Base-by-base conservation (phyloP, 2,888 invertebrate species). In the Teinopalpus imperialis region DNA sequence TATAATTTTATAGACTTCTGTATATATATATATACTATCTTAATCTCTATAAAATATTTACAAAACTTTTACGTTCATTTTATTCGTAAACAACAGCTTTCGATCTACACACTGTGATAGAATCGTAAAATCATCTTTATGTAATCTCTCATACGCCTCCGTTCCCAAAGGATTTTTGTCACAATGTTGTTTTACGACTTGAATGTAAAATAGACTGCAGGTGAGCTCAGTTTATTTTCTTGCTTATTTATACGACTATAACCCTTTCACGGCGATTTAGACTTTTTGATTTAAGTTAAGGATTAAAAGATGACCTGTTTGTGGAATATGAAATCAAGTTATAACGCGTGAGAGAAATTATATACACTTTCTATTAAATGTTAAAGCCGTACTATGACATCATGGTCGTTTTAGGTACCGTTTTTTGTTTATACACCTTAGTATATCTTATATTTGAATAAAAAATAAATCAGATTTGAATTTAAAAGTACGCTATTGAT, bases 121-220 rank as follows among this genome's bases (percentile, higher is more conserved):
- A 79, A 79, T 80, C 80, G 74, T 83, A 81, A 83, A 83, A 79
- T 76, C 66, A 79, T 81, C 78, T 81, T 85, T 82, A 74, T 81
- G 79, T 70, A 73, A 74, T 75, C 74, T 71, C 63, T 61, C 58
- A 55, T 68, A 73, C 64, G 63, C 61, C 59, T 63, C 67, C 63
- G 58, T 66, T 78, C 75, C 75, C 76, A 71, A 73, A 71, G 72
- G 81, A 74, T 67, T 76, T 69, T 69, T 71, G 74, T 74, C 69
- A 81, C 81, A 81, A 74, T 77, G 74, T 81, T 72, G 72, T 72
- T 70, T 81, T 76, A 81, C 69, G 74, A 68, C 44, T 64, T 52
- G 62, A 64, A 69, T 69, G 59, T 69, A 62, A 71, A 71, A 66
- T 66, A 56, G 46, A 48, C 45, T 27, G 42, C 51, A 66, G 59